Evolutionary conservation across 1,140 invertebrate species (phyloP).

Genomic region (Aphelinus atriplicis): DNA sequence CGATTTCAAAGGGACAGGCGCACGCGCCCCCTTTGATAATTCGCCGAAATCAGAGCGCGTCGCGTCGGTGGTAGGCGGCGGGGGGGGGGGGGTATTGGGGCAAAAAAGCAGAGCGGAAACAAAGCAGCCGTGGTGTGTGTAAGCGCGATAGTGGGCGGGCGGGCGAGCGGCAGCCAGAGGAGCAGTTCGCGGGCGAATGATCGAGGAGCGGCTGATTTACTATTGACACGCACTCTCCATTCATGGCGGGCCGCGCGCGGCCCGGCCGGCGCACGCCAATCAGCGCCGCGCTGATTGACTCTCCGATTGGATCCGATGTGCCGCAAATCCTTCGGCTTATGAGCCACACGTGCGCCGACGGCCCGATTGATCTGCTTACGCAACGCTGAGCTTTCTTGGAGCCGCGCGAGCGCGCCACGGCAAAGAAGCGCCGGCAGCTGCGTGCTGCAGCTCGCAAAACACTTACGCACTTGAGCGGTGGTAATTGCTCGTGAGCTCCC

Average conservation of each 20-base stretch:
- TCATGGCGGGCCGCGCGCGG: not conserved
- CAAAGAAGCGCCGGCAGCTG: no score
- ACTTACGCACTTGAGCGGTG: not conserved
- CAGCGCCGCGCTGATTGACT: constrained; percentile 34
- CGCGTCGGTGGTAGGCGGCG: not conserved
- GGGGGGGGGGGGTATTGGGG: not conserved
- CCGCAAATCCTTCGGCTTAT: no score
- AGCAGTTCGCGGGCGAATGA: not conserved
- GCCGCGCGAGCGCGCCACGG: no score
- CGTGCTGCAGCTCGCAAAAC: not conserved
- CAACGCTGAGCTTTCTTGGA: constrained; percentile 1
- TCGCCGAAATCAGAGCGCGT: not conserved
- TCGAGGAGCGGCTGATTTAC: constrained; percentile 20
- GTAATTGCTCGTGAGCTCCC: constrained; percentile 11
- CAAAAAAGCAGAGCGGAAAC: not conserved
- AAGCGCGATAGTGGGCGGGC: no score
- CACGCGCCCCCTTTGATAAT: not conserved
- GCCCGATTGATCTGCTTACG: constrained; percentile 33
- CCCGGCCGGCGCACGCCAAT: constrained; percentile 24
- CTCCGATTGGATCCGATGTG: constrained; percentile 22
- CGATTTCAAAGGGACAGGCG: not conserved
- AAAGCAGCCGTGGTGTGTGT: no score
- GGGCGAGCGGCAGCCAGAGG: no score
- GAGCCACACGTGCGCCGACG: not conserved
- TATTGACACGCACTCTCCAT: constrained; percentile 21